Base-by-base conservation (phyloP, 1,140 invertebrate species). In the Babylonia areolata region DNA sequence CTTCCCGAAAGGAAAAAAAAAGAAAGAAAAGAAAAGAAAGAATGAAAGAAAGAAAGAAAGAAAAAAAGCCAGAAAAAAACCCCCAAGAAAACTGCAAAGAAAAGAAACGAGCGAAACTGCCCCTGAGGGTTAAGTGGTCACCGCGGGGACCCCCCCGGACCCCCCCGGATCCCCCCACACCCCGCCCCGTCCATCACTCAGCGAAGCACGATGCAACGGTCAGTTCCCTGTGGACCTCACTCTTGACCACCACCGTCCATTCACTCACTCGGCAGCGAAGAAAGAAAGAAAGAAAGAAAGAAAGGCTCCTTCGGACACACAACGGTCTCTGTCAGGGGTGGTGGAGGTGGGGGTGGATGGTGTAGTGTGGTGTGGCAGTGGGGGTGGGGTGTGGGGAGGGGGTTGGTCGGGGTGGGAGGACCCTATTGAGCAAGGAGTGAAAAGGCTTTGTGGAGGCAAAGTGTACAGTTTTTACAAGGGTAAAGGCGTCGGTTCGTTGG, bases 161-260 rank as follows among this genome's bases (percentile, higher is more conserved):
- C n/a, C n/a, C n/a, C n/a, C n/a, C n/a, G n/a, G n/a, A n/a, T n/a
- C n/a, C n/a, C n/a, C n/a, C n/a, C n/a, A n/a, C n/a, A n/a, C n/a
- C n/a, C n/a, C n/a, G n/a, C n/a, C n/a, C 31, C 78, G 78, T 80
- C 78, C 40, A 80, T 80, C 78, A 80, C 78, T 80, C 78, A 33
- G 28, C 23, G 42, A 80, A 80, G 78, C 78, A 79, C 40, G 42
- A 80, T 42, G 78, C 78, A 80, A 80, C 46, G 78, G 78, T 80
- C 78, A 80, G 40, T 39, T 64, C 20, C 5, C 58, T 31, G 17
- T n/a, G 78, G 46, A 51, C 78, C 78, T 80, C 46, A n/a, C 20
- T 23, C 31, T 20, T 80, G 78, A 80, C 78, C 78, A 40, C 46
- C 42, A 64, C 0, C 12, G 15, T 64, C 5, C 58, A 64, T 64